phyloP scores from a whole-genome alignment of 1,140 invertebrate species.

The Drosophila trapezifrons region DNA sequence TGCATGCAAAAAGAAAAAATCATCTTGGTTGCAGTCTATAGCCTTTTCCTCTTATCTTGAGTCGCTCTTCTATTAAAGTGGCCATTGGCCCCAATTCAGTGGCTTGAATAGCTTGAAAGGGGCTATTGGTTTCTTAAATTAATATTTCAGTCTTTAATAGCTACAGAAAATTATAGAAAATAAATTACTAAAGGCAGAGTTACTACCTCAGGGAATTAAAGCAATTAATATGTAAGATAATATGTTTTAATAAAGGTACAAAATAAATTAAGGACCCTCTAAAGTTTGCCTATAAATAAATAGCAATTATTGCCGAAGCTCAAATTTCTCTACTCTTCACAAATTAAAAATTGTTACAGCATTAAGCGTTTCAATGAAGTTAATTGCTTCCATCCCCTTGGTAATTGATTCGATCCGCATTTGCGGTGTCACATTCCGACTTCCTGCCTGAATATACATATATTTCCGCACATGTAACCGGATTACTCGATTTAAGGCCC shows the following conservation, averaged over 20 bases:
- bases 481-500: constrained; percentile 28
- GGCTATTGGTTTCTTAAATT: neutral
- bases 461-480: constrained; percentile 13
- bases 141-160: neutral
- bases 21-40: constrained; percentile 40
- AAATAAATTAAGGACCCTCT: neutral
- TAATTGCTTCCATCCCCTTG: constrained; percentile 14
- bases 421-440: constrained; percentile 9
- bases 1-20: constrained; percentile 34
- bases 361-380: constrained; percentile 3
- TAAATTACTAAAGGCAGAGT: neutral
- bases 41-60: constrained; percentile 44
- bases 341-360: neutral
- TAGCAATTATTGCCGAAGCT: neutral
- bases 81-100: constrained; percentile 20
- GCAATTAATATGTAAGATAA: no score
- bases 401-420: constrained; percentile 23
- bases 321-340: neutral
- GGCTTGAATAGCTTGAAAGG: neutral
- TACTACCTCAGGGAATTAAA: neutral
- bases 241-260: neutral
- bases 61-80: constrained; percentile 45
- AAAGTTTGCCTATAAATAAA: neutral
- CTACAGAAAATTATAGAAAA: no score
- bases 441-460: constrained; percentile 8